Evolutionary conservation across 92 coral and sea anemone genomes (phyloP).

Genomic region (Epizoanthus rinbou): DNA sequence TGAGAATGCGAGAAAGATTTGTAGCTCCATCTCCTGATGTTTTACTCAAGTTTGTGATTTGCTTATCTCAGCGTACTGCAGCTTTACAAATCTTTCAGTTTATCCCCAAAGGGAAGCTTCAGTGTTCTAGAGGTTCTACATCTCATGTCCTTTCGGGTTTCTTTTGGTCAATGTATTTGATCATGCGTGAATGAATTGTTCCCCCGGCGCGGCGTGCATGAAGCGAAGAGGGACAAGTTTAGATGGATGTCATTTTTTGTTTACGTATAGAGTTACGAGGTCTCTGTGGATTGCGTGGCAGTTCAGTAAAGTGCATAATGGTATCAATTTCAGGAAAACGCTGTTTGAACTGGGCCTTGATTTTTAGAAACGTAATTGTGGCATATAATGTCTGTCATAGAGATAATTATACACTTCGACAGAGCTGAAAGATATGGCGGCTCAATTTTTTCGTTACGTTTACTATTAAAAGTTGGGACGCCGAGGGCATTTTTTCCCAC

Average conservation of each 20-base stretch:
- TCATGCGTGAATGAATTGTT: constrained; percentile 28
- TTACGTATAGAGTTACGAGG: constrained; percentile 15
- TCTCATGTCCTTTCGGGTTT: background rate
- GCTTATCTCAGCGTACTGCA: background rate
- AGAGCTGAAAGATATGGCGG: no score
- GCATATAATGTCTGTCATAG: background rate
- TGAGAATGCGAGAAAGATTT: constrained; percentile 1
- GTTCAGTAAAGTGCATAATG: background rate
- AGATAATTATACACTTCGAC: no score
- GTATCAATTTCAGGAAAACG: constrained; percentile 35
- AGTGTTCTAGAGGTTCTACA: background rate
- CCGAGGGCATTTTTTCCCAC: no score
- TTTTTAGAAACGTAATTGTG: background rate
- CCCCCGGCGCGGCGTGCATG: constrained; percentile 19
- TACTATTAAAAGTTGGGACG: no score
- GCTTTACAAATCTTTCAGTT: background rate
- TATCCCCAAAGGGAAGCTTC: background rate
- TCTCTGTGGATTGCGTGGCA: no score
- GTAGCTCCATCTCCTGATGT: background rate
- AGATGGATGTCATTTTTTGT: constrained; percentile 25
- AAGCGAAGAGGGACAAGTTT: constrained; percentile 20
- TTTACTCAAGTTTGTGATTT: background rate
- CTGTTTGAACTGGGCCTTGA: background rate
- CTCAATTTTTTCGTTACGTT: no score
- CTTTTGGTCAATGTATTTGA: background rate